Conservation (phyloP, 2,113 vertebrate species). For the Thalassoma bifasciatum region DNA sequence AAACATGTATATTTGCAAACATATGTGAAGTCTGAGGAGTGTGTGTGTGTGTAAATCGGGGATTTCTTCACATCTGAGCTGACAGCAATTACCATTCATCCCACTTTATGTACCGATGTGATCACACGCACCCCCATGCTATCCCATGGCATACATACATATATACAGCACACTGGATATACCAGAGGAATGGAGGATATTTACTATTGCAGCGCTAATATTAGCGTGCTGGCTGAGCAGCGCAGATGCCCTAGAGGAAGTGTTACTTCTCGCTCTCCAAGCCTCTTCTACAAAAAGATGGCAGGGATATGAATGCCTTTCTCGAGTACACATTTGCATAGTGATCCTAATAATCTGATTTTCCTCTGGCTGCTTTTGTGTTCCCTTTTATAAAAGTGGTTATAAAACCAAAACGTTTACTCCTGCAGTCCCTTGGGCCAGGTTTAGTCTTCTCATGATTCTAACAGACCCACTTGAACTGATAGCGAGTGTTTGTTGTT, state of each 20-base stretch:
- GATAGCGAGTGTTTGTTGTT: conserved; percentile 5
- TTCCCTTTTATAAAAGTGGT: conserved; percentile 70
- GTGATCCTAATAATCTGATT: conserved; percentile 77
- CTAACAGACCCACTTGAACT: conserved; percentile 51
- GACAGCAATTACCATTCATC: conserved; percentile 32
- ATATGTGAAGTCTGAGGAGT: background rate
- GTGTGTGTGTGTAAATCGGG: background rate
- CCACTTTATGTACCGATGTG: background rate
- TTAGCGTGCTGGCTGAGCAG: conserved; percentile 40
- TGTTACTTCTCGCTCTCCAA: conserved; percentile 52
- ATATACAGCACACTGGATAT: background rate
- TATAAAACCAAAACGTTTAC: conserved; percentile 65
- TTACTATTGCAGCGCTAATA: conserved; percentile 46
- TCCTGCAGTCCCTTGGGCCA: conserved; percentile 57
- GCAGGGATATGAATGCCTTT: conserved; percentile 43
- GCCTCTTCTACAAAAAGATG: conserved; percentile 56
- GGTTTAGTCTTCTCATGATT: conserved; percentile 56
- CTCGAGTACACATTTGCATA: conserved; percentile 72
- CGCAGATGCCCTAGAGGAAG: conserved; percentile 64
- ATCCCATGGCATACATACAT: background rate
- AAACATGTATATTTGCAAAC: background rate
- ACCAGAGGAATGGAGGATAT: conserved; percentile 24
- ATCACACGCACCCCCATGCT: background rate
- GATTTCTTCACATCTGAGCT: background rate
- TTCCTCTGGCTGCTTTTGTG: conserved; percentile 73